These are phyloP conservation scores for Coremacera marginata DNA, from an alignment of 2,888 invertebrate species.

Conservation along the genomic window DNA sequence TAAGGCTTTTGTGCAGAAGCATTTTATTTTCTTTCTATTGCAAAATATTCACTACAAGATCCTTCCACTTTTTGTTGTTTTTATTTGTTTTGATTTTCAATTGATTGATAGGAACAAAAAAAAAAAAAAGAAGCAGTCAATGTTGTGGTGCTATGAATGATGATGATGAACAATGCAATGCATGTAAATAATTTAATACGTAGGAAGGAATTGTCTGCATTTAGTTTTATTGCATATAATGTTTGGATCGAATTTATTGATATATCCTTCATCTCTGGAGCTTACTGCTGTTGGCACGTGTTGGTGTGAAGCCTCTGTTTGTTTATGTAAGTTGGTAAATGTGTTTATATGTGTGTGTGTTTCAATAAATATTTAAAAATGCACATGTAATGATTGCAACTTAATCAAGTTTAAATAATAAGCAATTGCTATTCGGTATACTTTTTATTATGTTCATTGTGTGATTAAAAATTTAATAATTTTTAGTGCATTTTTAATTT, in stretches of 20 bases:
- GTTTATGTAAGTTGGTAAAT: background rate
- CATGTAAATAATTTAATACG: background rate
- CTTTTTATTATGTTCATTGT: background rate
- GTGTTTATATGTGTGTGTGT: slow-evolving; percentile 6
- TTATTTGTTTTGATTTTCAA: too few relatives aligned
- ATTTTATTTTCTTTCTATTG: too few relatives aligned
- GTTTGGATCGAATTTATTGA: too few relatives aligned
- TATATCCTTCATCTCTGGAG: too few relatives aligned
- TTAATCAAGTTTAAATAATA: slow-evolving; percentile 6
- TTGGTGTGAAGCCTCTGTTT: background rate
- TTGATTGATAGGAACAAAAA: too few relatives aligned
- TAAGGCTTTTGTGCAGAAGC: too few relatives aligned
- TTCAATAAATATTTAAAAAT: background rate
- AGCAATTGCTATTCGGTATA: background rate
- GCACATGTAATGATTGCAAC: slow-evolving; percentile 10
- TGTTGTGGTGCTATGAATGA: too few relatives aligned
- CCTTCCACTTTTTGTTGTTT: slow-evolving; percentile 4
- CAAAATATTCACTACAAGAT: background rate
- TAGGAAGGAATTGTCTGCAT: background rate
- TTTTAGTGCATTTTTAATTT: slow-evolving; percentile 36
- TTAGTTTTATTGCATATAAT: too few relatives aligned
- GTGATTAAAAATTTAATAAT: slow-evolving; percentile 45
- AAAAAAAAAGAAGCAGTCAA: too few relatives aligned
- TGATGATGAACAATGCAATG: background rate
- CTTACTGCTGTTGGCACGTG: background rate